Base-by-base conservation (phyloP, 2,888 invertebrate genomes). In the Trachelus troglodyta region DNA sequence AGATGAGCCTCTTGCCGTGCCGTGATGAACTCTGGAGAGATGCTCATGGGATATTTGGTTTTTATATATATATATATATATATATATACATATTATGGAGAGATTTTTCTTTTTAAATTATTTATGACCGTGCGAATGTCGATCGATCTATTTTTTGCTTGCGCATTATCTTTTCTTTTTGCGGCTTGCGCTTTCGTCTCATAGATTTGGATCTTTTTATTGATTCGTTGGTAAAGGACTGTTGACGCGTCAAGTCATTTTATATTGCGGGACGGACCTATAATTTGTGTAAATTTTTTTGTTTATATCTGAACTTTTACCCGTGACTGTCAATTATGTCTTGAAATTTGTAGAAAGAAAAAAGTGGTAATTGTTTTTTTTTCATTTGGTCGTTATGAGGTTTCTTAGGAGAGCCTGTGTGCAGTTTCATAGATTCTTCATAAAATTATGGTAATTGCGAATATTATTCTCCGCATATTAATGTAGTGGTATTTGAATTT, bases 31-130 rank as follows among this genome's bases (percentile, higher is more conserved):
- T 56, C 56, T 56, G 56, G 56, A 56, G 9, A 56, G 56, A 56
- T 56, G 23, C 56, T 23, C 23, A 56, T 56, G 23, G 6, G 23
- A 56, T 56, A 23, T 56, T 80, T 78, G 81, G 78, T 77, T 77
- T 33, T n/a, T n/a, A n/a, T 75, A 79, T 79, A 77, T 75, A 71
- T 77, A 75, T 81, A 83, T 81, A 76, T 74, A 75, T 69, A 75
- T 78, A 78, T 3, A 34, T 73, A 11, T n/a, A 30, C 1, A 40
- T 31, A 11, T 69, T 31, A 15, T 76, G 6, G 35, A 69, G 68
- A 68, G 1, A 40, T 56, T 56, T 56, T 56, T 12, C 37, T 37
- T 56, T 56, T 23, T 6, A 23, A 23, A 23, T 56, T 56, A 56
- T 56, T 56, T 23, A 56, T 56, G 56, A 56, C 56, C 56, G 56